These are phyloP conservation scores for Phasianus colchicus DNA, from an alignment of 2,113 vertebrate genomes.

Conservation along the genomic window DNA sequence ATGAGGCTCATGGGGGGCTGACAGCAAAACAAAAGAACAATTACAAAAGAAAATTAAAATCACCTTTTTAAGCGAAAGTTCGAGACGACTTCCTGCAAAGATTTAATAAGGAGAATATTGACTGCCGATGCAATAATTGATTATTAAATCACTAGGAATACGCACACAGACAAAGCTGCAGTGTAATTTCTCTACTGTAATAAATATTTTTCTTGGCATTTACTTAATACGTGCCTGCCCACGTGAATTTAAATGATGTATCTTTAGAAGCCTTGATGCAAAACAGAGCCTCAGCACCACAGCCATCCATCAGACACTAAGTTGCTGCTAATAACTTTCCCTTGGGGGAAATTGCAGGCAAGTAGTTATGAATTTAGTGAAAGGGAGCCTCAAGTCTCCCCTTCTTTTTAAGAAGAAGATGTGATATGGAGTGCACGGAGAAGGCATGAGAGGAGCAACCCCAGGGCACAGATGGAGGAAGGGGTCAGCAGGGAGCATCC, in stretches of 20 bases:
- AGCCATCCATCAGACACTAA: conserved; percentile 76
- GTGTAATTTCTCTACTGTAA: conserved; percentile 33
- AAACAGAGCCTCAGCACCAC: conserved; percentile 59
- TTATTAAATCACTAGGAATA: conserved; percentile 65
- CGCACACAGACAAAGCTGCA: background rate
- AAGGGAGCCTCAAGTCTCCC: conserved; percentile 62
- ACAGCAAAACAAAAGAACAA: background rate
- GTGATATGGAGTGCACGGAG: conserved; percentile 28
- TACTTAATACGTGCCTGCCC: conserved; percentile 75
- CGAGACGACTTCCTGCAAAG: background rate
- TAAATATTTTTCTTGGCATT: conserved; percentile 63
- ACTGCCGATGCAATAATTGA: conserved; percentile 50
- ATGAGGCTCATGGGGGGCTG: background rate
- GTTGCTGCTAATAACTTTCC: conserved; percentile 78
- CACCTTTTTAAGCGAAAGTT: conserved; percentile 19
- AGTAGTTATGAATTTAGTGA: conserved; percentile 74
- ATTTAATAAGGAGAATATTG: conserved; percentile 42
- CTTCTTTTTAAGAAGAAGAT: conserved; percentile 41
- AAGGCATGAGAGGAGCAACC: background rate
- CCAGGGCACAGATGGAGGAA: background rate
- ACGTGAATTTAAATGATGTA: conserved; percentile 69
- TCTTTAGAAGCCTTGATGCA: conserved; percentile 69
- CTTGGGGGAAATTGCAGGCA: conserved; percentile 62
- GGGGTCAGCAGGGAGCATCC: background rate
- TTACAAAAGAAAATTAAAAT: conserved; percentile 38